These are phyloP conservation scores for Bufotes viridis DNA, from an alignment of 2,797 vertebrate species.

Conservation along the genomic window DNA sequence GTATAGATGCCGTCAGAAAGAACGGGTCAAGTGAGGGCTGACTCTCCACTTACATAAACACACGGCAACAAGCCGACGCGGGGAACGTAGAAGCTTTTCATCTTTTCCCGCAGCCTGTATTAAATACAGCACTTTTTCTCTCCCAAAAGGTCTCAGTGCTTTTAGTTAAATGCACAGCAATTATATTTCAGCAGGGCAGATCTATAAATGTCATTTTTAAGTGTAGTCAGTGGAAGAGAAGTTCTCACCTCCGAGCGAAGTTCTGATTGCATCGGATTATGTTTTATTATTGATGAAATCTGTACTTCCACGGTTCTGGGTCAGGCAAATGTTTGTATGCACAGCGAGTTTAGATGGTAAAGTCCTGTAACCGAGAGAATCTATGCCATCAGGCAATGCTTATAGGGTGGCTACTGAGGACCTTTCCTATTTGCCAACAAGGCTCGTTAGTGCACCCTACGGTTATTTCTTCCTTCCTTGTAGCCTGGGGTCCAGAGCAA, in stretches of 20 bases:
- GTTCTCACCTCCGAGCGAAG: neutral
- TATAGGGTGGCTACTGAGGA: no score
- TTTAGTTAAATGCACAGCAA: slow-evolving; percentile 42
- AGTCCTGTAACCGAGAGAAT: no score
- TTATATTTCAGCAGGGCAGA: slow-evolving; percentile 13
- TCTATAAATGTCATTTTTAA: slow-evolving; percentile 28
- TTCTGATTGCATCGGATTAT: neutral
- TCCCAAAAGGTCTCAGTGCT: slow-evolving; percentile 29
- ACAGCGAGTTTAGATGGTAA: no score
- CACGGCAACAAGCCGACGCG: neutral
- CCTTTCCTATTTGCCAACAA: no score
- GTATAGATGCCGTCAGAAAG: neutral
- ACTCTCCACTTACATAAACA: slow-evolving; percentile 27
- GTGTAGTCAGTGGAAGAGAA: neutral
- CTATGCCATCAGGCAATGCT: no score
- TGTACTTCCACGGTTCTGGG: neutral
- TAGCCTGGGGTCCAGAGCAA: no score
- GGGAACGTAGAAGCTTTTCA: slow-evolving; percentile 5
- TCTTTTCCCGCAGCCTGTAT: neutral
- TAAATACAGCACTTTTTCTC: slow-evolving; percentile 11
- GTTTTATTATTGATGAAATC: neutral
- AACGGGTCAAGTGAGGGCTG: slow-evolving; percentile 4
- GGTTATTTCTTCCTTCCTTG: no score
- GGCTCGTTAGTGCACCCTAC: no score
- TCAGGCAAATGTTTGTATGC: neutral